These are phyloP conservation scores for Cistogaster globosa DNA, from an alignment of 2,888 invertebrate genomes.

Conservation along the genomic window DNA sequence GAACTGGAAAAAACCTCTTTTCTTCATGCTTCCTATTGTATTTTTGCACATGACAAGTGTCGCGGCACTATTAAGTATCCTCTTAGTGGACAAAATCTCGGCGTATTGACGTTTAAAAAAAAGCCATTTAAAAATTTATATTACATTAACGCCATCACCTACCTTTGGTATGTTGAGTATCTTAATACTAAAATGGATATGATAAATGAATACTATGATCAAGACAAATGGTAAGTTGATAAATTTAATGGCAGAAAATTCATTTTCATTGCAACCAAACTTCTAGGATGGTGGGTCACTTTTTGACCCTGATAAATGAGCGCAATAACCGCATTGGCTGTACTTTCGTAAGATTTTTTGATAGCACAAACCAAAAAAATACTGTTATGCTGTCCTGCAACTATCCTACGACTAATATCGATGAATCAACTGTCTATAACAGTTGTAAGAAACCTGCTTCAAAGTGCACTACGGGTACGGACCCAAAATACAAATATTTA, in stretches of 20 bases:
- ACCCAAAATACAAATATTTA: constrained; percentile 44
- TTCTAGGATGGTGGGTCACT: constrained; percentile 74
- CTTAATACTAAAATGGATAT: neutral
- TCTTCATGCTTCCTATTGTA: constrained; percentile 75
- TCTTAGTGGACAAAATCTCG: constrained; percentile 75
- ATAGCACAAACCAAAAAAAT: constrained; percentile 30
- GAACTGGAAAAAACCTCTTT: constrained; percentile 74
- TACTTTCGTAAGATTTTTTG: constrained; percentile 71
- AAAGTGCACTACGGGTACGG: constrained; percentile 12
- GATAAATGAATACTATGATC: constrained; percentile 9
- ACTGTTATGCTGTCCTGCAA: constrained; percentile 75
- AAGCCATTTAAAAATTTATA: neutral
- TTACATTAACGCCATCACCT: constrained; percentile 6
- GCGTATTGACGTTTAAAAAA: constrained; percentile 65
- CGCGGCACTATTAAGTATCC: constrained; percentile 75
- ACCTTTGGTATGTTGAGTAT: constrained; percentile 27
- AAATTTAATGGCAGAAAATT: no score
- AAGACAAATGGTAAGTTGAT: constrained; percentile 7
- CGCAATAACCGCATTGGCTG: constrained; percentile 75
- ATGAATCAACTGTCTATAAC: constrained; percentile 74
- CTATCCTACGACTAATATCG: constrained; percentile 75
- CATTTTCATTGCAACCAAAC: neutral
- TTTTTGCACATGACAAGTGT: constrained; percentile 76
- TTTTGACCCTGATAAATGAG: constrained; percentile 74
- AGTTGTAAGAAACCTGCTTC: constrained; percentile 68